Evolutionary conservation across 2,888 invertebrate genomes (phyloP), one percentile per base, ranked within the genome.

Genomic region (Apamea monoglypha): DNA sequence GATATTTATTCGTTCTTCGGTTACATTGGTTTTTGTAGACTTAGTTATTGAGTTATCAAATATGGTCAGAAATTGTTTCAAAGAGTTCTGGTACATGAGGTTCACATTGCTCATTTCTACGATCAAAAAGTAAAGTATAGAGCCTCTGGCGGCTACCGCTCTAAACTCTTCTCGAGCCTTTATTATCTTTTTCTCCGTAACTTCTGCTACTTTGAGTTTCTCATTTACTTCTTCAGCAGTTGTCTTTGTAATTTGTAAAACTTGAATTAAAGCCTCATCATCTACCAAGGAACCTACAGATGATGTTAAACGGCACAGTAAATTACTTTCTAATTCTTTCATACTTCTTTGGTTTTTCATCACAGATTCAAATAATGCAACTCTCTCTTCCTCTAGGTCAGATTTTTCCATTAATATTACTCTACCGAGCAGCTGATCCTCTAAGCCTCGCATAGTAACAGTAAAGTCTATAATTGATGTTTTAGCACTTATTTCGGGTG

Each of bases 51-150:
- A 99, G 91, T 98, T 98, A 93, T 99, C 99, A 93, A 99, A 99
- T 84, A 99, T 98, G 21, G 98, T 98, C 67, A 99, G 96, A 95
- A 99, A 99, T 94, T 99, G 99, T 92, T 99, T 99, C 73, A 99
- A 96, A 0, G 99, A 99, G 90, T 99, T 99, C 95, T 99, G 99
- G 93, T 99, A 99, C 99, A 99, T 99, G 16, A 98, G 97, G 92
- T 99, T 99, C 0, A 99, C 99, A 92, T 99, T 98, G 91, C 99
- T 99, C 99, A 99, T 99, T 96, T 99, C 99, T 0, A 99, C 99
- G 83, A 99, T 99, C 64, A 99, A 97, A 93, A 99, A 99, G 93
- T 99, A 99, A 2, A 99, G 96, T 78, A 99, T 99, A 0, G 99
- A 99, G 29, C 99, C 99, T 88, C 99, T 97, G 0, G 98, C 98